These are phyloP conservation scores for Laothoe populi DNA, from an alignment of 2,888 invertebrate species.

Conservation along the genomic window DNA sequence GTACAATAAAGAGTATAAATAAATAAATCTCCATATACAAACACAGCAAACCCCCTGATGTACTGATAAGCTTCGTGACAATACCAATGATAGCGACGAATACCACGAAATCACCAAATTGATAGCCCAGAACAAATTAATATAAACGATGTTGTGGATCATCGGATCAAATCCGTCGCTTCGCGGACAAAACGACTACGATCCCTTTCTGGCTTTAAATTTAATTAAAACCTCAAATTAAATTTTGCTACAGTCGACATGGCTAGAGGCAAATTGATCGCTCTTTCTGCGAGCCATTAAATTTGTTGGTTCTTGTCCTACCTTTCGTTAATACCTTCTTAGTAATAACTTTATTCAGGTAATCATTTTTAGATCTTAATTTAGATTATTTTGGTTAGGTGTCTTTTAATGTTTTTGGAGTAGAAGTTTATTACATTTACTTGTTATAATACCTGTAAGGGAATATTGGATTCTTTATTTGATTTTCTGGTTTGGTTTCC, in stretches of 20 bases:
- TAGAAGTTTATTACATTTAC: background rate
- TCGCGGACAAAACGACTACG: slow-evolving; percentile 36
- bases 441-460: background rate
- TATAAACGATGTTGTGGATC: slow-evolving; percentile 44
- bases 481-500: background rate
- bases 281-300: slow-evolving; percentile 34
- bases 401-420: slow-evolving; percentile 3
- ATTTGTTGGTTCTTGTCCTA: slow-evolving; percentile 33
- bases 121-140: slow-evolving; percentile 30
- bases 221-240: slow-evolving; percentile 62
- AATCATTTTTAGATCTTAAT: slow-evolving; percentile 10
- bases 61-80: background rate
- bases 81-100: slow-evolving; percentile 5
- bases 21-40: background rate
- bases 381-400: slow-evolving; percentile 8
- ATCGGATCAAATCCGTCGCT: slow-evolving; percentile 44
- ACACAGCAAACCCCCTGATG: background rate
- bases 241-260: slow-evolving; percentile 41
- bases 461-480: background rate
- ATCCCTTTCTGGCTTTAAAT: slow-evolving; percentile 49
- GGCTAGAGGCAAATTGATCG: slow-evolving; percentile 38
- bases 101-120: slow-evolving; percentile 24
- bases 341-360: slow-evolving; percentile 5
- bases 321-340: slow-evolving; percentile 3
- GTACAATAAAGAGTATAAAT: too few relatives aligned